These are phyloP conservation scores for Neolamprologus variostigma DNA, from an alignment of 2,113 vertebrate species.

Conservation along the genomic window DNA sequence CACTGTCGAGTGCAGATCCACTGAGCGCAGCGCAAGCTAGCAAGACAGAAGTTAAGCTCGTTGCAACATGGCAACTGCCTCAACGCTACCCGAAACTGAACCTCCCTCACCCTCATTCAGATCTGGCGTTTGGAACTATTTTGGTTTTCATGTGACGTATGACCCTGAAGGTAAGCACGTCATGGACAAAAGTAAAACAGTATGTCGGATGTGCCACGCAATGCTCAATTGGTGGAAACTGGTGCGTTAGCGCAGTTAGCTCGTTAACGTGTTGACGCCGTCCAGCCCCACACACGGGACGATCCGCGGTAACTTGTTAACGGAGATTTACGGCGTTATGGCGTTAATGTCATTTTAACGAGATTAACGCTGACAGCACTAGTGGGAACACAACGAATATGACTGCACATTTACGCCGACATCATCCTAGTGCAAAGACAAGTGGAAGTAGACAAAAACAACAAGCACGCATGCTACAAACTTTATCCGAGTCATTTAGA, in stretches of 20 bases:
- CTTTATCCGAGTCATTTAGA: too few species aligned
- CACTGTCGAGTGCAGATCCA: background rate
- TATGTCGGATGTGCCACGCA: accelerated
- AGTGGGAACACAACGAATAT: too few species aligned
- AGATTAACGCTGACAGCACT: too few species aligned
- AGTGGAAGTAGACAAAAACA: too few species aligned
- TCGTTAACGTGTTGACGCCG: accelerated
- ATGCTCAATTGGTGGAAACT: too few species aligned
- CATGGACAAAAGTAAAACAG: too few species aligned
- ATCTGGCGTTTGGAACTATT: accelerated
- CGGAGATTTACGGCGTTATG: accelerated
- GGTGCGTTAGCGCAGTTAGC: accelerated
- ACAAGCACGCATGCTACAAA: too few species aligned
- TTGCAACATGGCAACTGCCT: background rate
- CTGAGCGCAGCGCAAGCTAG: accelerated
- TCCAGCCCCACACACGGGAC: accelerated
- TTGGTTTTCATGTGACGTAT: accelerated
- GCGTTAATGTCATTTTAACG: too few species aligned
- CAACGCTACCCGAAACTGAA: accelerated
- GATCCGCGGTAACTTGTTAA: accelerated
- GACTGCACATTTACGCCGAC: accelerated
- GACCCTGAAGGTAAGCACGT: accelerated
- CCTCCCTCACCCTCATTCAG: background rate
- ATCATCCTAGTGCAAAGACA: too few species aligned
- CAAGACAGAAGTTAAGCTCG: accelerated